phyloP scores from a whole-genome alignment of 1,140 invertebrate species.

The Procambarus clarkii region DNA sequence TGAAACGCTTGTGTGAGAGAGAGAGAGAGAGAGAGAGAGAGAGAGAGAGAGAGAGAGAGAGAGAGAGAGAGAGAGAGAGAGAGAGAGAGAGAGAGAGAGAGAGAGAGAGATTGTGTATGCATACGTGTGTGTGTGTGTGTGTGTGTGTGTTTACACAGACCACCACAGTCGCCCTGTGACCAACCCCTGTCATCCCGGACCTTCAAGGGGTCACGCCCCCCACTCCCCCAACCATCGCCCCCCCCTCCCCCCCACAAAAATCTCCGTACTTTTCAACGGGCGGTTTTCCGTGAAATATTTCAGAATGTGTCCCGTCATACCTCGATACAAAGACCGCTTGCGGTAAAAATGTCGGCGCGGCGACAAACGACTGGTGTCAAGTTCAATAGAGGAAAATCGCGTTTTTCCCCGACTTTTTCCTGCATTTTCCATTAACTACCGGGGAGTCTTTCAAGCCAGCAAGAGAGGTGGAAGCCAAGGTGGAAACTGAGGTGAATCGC shows the following conservation, averaged over 20 bases:
- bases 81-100: too few relatives aligned
- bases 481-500: too few relatives aligned
- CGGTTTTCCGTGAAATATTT: conserved; percentile 38
- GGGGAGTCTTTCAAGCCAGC: conserved; percentile 6
- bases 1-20: too few relatives aligned
- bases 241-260: conserved; percentile 19
- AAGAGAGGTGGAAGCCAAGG: background rate
- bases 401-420: background rate
- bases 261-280: background rate
- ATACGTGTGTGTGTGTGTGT: too few relatives aligned
- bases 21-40: too few relatives aligned
- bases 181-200: background rate
- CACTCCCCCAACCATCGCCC: background rate
- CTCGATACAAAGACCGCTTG: conserved; percentile 4
- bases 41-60: too few relatives aligned
- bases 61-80: too few relatives aligned
- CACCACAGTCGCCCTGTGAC: too few relatives aligned
- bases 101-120: too few relatives aligned
- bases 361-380: conserved; percentile 38
- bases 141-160: too few relatives aligned
- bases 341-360: background rate
- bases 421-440: conserved; percentile 52
- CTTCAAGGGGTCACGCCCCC: too few relatives aligned
- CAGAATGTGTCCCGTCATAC: conserved; percentile 46
- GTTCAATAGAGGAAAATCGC: conserved; percentile 29